Conservation (phyloP, 2,888 invertebrate species). For the Drosophila meridionalis region DNA sequence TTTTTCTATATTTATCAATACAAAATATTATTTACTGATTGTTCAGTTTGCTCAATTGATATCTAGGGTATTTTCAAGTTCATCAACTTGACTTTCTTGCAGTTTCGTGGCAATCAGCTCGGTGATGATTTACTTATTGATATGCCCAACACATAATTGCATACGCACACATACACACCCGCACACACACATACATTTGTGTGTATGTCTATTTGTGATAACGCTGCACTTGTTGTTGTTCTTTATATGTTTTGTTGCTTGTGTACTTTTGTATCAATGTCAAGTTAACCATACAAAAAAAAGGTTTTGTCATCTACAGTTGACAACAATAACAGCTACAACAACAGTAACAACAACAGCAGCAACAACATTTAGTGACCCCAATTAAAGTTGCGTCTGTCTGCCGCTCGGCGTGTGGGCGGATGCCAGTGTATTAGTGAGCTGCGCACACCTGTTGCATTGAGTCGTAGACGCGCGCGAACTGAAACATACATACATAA, state of each 20-base stretch:
- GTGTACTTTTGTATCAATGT: constrained; percentile 65
- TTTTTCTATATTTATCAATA: not conserved
- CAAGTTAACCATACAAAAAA: constrained; percentile 70
- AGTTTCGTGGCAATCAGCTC: constrained; percentile 43
- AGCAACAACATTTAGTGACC: constrained; percentile 53
- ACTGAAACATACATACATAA: constrained; percentile 49
- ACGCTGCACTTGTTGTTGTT: constrained; percentile 44
- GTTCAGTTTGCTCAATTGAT: not conserved
- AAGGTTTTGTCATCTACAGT: constrained; percentile 50
- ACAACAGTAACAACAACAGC: constrained; percentile 29
- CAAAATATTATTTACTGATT: not conserved
- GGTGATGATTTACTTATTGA: constrained; percentile 61
- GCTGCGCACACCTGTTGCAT: constrained; percentile 21
- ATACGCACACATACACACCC: constrained; percentile 3
- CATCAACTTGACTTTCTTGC: not conserved
- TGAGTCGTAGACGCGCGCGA: not conserved
- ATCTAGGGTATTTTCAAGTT: constrained; percentile 26
- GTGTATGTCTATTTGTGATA: constrained; percentile 56
- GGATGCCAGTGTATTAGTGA: not conserved
- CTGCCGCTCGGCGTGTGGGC: constrained; percentile 2
- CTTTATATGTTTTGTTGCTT: constrained; percentile 18
- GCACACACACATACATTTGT: not conserved
- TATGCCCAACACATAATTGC: constrained; percentile 62
- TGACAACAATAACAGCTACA: constrained; percentile 30
- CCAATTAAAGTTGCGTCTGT: constrained; percentile 42